Percentiles rank a stretch among this genome's conserved stretches.
Evolutionary conservation across 2,113 vertebrate species (phyloP).

Genomic region (Castor canadensis): DNA sequence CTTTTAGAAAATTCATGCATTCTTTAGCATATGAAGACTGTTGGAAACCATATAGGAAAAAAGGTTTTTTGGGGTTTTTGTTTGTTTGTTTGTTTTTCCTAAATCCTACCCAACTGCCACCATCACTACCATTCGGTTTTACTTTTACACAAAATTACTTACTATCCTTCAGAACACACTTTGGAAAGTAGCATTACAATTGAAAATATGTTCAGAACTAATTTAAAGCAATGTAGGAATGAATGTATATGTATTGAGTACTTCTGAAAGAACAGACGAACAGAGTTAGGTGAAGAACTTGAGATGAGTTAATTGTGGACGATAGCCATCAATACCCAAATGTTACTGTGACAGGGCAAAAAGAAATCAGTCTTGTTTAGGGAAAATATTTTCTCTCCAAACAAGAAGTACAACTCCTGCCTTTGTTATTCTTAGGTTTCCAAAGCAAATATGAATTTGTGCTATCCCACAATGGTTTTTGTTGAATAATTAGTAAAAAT

Average conservation of each 20-base stretch:
- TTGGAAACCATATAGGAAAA: background rate
- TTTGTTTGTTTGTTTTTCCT: no score
- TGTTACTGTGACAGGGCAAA: background rate
- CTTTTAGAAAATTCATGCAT: background rate
- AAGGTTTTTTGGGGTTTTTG: background rate
- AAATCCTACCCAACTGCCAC: background rate
- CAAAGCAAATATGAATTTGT: background rate
- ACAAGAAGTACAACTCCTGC: background rate
- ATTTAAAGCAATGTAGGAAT: background rate
- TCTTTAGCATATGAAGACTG: background rate
- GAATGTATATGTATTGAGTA: background rate
- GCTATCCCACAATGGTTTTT: background rate
- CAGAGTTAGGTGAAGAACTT: background rate
- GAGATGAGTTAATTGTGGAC: background rate
- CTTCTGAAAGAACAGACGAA: background rate
- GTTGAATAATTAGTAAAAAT: constrained; percentile 29
- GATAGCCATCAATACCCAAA: background rate
- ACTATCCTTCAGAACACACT: background rate
- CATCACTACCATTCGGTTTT: background rate
- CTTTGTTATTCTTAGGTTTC: background rate
- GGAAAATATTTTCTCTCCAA: background rate
- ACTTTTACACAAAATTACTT: background rate
- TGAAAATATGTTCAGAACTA: background rate
- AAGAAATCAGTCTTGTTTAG: background rate
- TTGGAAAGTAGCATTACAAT: background rate